Conservation (phyloP, 2,888 invertebrate genomes). For the Encarsia formosa region DNA sequence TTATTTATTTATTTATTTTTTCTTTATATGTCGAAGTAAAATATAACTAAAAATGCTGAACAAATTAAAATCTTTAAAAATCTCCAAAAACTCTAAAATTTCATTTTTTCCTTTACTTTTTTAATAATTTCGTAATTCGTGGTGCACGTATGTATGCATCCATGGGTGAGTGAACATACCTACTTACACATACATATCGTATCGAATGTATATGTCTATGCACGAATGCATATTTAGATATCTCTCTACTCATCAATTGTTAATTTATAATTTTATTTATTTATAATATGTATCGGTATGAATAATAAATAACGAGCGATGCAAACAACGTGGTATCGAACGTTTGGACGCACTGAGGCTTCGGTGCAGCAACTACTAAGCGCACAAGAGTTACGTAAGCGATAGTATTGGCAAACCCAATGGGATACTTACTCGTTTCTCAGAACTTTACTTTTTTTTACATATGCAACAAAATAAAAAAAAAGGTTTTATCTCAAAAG, state of each 20-base stretch:
- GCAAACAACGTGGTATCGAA: slow-evolving; percentile 25
- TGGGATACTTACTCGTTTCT: too few relatives aligned
- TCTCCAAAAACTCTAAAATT: slow-evolving; percentile 10
- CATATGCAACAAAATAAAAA: too few relatives aligned
- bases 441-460: too few relatives aligned
- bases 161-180: too few relatives aligned
- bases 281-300: slow-evolving; percentile 11
- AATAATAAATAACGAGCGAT: slow-evolving; percentile 17
- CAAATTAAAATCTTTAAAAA: slow-evolving; percentile 18
- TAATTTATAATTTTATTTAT: slow-evolving; percentile 2
- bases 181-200: too few relatives aligned
- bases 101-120: not conserved
- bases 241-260: slow-evolving; percentile 4
- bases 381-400: not conserved
- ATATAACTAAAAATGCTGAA: slow-evolving; percentile 16
- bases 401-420: too few relatives aligned
- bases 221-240: not conserved
- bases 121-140: not conserved
- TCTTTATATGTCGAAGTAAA: slow-evolving; percentile 1
- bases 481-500: too few relatives aligned
- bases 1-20: not conserved
- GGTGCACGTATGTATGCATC: slow-evolving; percentile 4
- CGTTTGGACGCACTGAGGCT: slow-evolving; percentile 17
- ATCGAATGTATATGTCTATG: slow-evolving; percentile 7
- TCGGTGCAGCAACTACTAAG: slow-evolving; percentile 10